Conservation (phyloP, 2,113 vertebrate genomes). For the Nibea coibor region DNA sequence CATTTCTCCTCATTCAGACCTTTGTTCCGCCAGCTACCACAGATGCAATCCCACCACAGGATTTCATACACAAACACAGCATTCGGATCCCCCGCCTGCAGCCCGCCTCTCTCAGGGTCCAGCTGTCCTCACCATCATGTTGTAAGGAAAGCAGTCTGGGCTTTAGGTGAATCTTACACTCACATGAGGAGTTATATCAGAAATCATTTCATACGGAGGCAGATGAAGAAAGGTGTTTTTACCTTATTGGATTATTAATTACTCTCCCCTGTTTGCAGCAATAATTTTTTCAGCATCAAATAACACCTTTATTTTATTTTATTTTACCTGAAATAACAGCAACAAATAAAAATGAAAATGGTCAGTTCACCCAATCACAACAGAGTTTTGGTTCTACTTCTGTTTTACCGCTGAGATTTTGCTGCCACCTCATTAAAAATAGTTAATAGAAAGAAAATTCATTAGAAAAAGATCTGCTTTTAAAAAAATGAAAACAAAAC, state of each 20-base stretch:
- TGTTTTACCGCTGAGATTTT: neutral
- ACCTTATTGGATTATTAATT: neutral
- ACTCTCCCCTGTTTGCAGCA: neutral
- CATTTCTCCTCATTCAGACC: constrained; percentile 74
- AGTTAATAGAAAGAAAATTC: neutral
- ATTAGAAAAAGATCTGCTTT: neutral
- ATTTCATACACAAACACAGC: constrained; percentile 80
- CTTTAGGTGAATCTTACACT: constrained; percentile 38
- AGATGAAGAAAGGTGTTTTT: neutral
- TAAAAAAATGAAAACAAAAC: neutral
- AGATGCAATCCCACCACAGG: constrained; percentile 74
- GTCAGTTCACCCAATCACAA: neutral
- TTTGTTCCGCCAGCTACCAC: constrained; percentile 77
- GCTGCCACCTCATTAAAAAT: neutral
- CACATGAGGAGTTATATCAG: constrained; percentile 15
- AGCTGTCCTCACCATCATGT: constrained; percentile 56
- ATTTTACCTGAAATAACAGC: neutral
- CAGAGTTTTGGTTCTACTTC: neutral
- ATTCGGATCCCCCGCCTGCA: constrained; percentile 58
- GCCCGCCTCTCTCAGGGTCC: constrained; percentile 60
- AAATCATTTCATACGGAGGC: constrained; percentile 16
- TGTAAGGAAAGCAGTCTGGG: constrained; percentile 38
- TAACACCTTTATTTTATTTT: neutral
- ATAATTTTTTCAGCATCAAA: neutral
- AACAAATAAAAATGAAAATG: neutral